phyloP scores from a whole-genome alignment of 1,140 invertebrate genomes.

The Zaprionus tsacasi region DNA sequence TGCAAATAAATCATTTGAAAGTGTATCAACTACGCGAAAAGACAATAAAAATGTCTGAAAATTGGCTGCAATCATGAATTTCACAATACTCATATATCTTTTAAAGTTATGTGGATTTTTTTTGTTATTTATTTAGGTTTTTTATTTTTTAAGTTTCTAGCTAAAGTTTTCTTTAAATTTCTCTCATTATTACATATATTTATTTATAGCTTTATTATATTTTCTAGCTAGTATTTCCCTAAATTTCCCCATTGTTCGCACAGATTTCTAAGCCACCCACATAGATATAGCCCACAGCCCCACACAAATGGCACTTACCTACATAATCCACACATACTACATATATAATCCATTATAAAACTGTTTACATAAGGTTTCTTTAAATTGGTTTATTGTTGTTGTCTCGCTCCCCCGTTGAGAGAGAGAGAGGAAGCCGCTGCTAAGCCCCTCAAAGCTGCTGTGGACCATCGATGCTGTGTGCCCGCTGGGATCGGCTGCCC shows the following conservation, averaged over 20 bases:
- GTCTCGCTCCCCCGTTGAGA: not conserved
- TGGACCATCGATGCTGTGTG: constrained; percentile 18
- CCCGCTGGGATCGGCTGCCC: not conserved
- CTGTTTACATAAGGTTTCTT: constrained; percentile 80
- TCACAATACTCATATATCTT: not conserved
- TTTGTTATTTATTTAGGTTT: not conserved
- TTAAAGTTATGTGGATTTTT: not conserved
- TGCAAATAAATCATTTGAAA: not conserved
- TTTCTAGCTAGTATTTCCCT: not conserved
- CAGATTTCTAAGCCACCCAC: not conserved
- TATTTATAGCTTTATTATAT: not conserved
- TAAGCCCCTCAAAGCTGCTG: constrained; percentile 50
- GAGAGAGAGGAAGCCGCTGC: constrained; percentile 8
- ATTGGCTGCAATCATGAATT: not conserved
- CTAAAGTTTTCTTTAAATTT: not conserved
- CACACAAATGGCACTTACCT: not conserved
- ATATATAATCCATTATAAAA: constrained; percentile 78
- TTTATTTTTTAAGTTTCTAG: not conserved
- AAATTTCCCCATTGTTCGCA: not conserved
- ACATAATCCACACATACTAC: constrained; percentile 30
- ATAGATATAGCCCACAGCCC: constrained; percentile 7
- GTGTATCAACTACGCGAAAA: not conserved
- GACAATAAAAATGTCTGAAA: not conserved
- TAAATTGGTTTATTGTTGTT: constrained; percentile 79
- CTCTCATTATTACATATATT: not conserved